phyloP scores from a whole-genome alignment of 2,797 vertebrate species.

The Hydrolagus colliei region DNA sequence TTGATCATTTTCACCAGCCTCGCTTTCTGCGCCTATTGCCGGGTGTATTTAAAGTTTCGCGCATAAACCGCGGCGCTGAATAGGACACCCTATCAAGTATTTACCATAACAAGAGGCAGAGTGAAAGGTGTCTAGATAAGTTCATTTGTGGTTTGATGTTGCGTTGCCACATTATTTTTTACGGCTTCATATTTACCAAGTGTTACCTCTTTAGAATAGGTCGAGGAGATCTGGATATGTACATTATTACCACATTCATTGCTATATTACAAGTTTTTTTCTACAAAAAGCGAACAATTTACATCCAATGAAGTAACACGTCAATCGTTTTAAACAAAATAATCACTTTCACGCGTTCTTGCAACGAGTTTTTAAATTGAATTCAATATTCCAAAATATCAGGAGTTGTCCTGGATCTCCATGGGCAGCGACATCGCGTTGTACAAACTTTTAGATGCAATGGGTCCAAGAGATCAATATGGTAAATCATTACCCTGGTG shows the following conservation, averaged over 20 bases:
- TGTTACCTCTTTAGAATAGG: not conserved
- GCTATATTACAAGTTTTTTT: not conserved
- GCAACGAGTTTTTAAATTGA: no score
- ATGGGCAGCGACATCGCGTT: not conserved
- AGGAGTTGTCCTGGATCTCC: not conserved
- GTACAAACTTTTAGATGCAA: not conserved
- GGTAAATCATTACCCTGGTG: not conserved
- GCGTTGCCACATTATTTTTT: not conserved
- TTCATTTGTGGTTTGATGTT: no score
- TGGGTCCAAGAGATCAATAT: not conserved
- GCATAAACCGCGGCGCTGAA: no score
- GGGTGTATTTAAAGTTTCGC: not conserved
- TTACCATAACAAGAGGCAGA: not conserved
- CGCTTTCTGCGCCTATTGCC: not conserved
- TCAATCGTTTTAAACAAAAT: no score
- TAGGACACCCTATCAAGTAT: not conserved
- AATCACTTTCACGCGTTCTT: no score
- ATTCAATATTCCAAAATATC: no score
- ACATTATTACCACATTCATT: not conserved
- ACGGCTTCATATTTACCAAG: not conserved
- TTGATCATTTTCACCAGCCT: not conserved
- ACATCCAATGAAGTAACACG: no score
- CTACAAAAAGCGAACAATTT: not conserved
- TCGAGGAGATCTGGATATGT: no score
- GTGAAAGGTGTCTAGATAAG: no score